These are phyloP conservation scores for Pungitius pungitius DNA, from an alignment of 2,113 vertebrate genomes.

Conservation along the genomic window DNA sequence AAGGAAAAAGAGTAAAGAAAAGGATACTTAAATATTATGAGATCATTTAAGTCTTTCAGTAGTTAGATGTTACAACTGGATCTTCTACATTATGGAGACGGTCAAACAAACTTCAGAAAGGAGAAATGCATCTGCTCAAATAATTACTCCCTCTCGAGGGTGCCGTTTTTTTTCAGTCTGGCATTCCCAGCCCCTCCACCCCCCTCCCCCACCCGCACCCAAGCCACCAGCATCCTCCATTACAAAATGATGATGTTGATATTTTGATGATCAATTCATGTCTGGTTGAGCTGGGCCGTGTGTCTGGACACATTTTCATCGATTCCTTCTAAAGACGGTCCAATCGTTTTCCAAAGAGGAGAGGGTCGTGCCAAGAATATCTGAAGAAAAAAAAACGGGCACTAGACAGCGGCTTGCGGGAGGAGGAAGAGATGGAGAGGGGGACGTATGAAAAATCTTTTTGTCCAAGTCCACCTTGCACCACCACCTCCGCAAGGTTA, in stretches of 20 bases:
- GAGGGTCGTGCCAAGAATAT: constrained; percentile 61
- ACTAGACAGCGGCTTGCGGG: constrained; percentile 34
- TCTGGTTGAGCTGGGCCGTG: constrained; percentile 73
- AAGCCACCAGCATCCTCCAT: constrained; percentile 60
- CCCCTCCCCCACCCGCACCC: neutral
- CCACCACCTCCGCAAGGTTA: constrained; percentile 77
- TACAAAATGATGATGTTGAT: constrained; percentile 78
- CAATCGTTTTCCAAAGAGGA: constrained; percentile 60
- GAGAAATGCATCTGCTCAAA: constrained; percentile 41
- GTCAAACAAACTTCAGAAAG: constrained; percentile 42
- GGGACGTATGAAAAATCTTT: constrained; percentile 75
- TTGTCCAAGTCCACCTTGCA: constrained; percentile 70
- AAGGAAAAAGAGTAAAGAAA: neutral
- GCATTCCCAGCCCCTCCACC: constrained; percentile 28
- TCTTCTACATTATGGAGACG: constrained; percentile 28
- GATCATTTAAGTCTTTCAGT: constrained; percentile 14
- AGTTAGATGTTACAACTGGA: constrained; percentile 22
- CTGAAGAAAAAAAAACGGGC: constrained; percentile 13
- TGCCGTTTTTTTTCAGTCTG: constrained; percentile 39
- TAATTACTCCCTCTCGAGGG: constrained; percentile 58
- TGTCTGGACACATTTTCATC: constrained; percentile 76
- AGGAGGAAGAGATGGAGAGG: constrained; percentile 43
- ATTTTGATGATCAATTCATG: constrained; percentile 83
- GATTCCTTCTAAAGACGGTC: constrained; percentile 79
- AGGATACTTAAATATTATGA: constrained; percentile 8